phyloP scores from a whole-genome alignment of 1,140 invertebrate species.

The Mylabris phalerata region DNA sequence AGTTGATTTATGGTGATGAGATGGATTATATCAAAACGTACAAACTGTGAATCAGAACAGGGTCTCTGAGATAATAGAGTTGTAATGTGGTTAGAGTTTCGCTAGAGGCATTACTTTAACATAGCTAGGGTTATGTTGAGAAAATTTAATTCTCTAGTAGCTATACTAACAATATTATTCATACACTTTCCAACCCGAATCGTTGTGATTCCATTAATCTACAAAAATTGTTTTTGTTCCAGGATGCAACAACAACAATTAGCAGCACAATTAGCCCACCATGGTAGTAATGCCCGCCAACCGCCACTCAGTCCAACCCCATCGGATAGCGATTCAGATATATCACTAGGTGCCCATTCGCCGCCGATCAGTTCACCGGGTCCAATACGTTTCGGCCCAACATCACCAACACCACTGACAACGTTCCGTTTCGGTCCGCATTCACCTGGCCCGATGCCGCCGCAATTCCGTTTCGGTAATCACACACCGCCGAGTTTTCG shows the following conservation, averaged over 20 bases:
- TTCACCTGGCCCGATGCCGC: constrained; percentile 40
- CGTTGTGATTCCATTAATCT: no score
- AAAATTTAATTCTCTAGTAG: constrained; percentile 20
- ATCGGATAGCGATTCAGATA: constrained; percentile 48
- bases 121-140: constrained; percentile 7
- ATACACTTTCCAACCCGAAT: background rate
- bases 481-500: constrained; percentile 29
- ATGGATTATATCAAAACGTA: constrained; percentile 6
- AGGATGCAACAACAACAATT: constrained; percentile 45
- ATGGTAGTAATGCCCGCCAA: constrained; percentile 29
- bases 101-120: constrained; percentile 14
- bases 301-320: constrained; percentile 36
- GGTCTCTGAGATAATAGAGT: constrained; percentile 22
- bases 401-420: constrained; percentile 37
- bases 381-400: constrained; percentile 32
- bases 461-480: constrained; percentile 38
- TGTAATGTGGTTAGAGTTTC: constrained; percentile 19
- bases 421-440: constrained; percentile 39
- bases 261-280: constrained; percentile 40
- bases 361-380: constrained; percentile 44
- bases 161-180: constrained; percentile 17
- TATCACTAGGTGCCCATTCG: constrained; percentile 49
- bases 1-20: background rate
- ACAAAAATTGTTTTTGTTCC: constrained; percentile 19
- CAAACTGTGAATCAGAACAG: constrained; percentile 11